Percentiles rank a stretch among this genome's conserved stretches.
These are phyloP conservation scores for Pogoniulus pusillus DNA, from an alignment of 2,797 vertebrate species.

Conservation along the genomic window DNA sequence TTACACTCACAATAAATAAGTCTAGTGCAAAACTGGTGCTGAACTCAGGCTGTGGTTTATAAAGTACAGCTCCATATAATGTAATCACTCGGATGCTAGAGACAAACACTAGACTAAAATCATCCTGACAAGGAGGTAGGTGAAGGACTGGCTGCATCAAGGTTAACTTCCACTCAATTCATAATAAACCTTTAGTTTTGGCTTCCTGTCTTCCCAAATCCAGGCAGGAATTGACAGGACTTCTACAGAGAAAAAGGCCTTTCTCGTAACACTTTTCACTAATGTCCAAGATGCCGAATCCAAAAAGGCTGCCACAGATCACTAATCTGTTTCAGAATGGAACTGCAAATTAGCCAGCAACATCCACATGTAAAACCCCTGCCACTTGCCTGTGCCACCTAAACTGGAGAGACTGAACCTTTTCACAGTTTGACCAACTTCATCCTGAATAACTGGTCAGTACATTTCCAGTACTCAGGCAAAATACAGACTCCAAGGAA, in stretches of 20 bases:
- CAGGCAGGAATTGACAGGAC: background rate
- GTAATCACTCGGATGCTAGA: background rate
- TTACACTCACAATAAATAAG: background rate
- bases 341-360: background rate
- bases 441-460: background rate
- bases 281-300: background rate
- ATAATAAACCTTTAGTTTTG: background rate
- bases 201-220: background rate
- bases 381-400: background rate
- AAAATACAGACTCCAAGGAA: background rate
- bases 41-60: background rate
- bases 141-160: background rate
- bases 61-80: background rate
- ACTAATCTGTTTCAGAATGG: background rate
- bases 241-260: background rate
- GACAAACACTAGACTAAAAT: background rate
- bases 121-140: background rate
- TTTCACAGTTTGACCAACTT: background rate
- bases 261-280: background rate
- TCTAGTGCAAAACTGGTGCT: background rate
- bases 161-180: background rate
- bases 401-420: background rate
- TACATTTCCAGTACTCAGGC: background rate
- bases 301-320: background rate
- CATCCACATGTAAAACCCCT: fast-evolving